phyloP scores from a whole-genome alignment of 2,797 vertebrate species.

The Eulemur coronatus region DNA sequence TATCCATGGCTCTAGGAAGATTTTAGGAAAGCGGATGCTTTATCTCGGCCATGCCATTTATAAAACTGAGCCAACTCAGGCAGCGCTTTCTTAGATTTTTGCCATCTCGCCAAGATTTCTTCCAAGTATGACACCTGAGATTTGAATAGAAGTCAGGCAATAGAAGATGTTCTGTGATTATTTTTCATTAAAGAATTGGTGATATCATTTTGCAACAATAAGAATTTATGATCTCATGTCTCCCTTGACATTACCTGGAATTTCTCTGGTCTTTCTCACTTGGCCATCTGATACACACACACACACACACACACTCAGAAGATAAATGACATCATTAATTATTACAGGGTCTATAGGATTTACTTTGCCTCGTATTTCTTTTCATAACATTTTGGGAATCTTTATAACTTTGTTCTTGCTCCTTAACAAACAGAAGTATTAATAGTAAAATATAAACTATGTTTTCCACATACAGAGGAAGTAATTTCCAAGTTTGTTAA shows the following conservation, averaged over 20 bases:
- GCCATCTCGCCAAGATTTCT: neutral
- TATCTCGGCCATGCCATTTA: neutral
- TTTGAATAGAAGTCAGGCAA: neutral
- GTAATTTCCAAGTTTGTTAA: conserved; percentile 28
- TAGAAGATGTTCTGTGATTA: neutral
- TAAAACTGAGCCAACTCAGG: neutral
- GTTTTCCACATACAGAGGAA: neutral
- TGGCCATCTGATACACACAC: neutral
- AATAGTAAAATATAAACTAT: neutral
- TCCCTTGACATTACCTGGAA: conserved; percentile 18
- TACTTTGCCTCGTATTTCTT: conserved; percentile 47
- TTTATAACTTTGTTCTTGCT: neutral
- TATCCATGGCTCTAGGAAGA: neutral
- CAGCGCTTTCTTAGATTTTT: neutral
- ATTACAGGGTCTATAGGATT: neutral
- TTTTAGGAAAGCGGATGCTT: neutral
- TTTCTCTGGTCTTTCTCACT: conserved; percentile 50
- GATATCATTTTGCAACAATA: neutral
- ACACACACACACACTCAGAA: neutral
- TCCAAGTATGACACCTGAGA: neutral
- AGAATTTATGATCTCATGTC: conserved; percentile 40
- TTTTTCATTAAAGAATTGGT: neutral
- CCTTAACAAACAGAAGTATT: neutral
- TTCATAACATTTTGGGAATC: neutral
- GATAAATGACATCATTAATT: conserved; percentile 31